These are phyloP conservation scores for Drosophila limbata DNA, from an alignment of 2,888 invertebrate species.

Conservation along the genomic window DNA sequence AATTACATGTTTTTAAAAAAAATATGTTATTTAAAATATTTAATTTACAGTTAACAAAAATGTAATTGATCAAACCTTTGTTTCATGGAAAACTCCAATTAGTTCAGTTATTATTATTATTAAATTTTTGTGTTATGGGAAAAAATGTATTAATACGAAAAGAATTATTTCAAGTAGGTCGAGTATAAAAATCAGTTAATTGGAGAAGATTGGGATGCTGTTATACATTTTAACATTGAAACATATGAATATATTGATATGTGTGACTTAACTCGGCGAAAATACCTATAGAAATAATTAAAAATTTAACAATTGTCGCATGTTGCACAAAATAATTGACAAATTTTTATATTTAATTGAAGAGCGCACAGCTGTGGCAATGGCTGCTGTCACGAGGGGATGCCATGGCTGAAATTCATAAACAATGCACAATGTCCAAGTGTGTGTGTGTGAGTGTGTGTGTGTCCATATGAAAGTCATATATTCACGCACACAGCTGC, in stretches of 20 bases:
- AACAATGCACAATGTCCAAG: slow-evolving; percentile 64
- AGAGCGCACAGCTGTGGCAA: slow-evolving; percentile 69
- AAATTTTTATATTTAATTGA: slow-evolving; percentile 83
- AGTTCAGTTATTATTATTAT: no score
- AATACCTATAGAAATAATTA: slow-evolving; percentile 68
- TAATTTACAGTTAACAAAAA: no score
- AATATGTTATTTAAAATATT: no score
- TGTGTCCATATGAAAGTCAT: slow-evolving; percentile 52
- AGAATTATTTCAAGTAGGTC: slow-evolving; percentile 2
- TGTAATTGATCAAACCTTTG: no score
- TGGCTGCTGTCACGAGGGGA: slow-evolving; percentile 70
- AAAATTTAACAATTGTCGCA: slow-evolving; percentile 81
- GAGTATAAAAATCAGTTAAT: not conserved
- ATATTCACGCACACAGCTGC: slow-evolving; percentile 71
- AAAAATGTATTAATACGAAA: not conserved
- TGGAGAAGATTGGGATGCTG: not conserved
- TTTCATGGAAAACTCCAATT: no score
- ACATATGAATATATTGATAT: slow-evolving; percentile 24
- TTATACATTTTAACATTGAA: not conserved
- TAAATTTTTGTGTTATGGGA: not conserved
- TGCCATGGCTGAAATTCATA: slow-evolving; percentile 68
- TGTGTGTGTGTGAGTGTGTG: slow-evolving; percentile 29
- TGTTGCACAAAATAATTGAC: slow-evolving; percentile 81
- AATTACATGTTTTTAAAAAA: no score
- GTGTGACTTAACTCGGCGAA: slow-evolving; percentile 55